These are phyloP conservation scores for Leiothrix lutea DNA, from an alignment of 2,113 vertebrate species.

Conservation along the genomic window DNA sequence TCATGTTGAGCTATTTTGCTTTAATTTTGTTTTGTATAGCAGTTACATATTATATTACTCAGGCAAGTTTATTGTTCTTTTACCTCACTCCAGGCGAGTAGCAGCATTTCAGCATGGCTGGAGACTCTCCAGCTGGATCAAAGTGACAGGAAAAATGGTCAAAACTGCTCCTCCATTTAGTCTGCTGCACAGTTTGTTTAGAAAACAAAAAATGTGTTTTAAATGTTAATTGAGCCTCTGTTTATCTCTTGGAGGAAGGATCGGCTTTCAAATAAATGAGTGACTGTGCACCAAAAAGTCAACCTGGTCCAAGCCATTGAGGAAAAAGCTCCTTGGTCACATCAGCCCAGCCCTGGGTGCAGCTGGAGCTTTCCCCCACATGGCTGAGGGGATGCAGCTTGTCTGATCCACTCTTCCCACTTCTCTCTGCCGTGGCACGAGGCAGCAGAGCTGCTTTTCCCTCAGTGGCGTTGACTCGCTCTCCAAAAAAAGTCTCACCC, in stretches of 20 bases:
- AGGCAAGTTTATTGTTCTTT: constrained; percentile 68
- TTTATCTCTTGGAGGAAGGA: constrained; percentile 47
- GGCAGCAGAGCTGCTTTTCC: neutral
- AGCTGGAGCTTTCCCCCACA: neutral
- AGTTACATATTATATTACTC: constrained; percentile 30
- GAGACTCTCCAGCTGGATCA: constrained; percentile 57
- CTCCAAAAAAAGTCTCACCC: neutral
- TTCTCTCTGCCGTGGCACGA: neutral
- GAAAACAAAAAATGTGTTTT: constrained; percentile 49
- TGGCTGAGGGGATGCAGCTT: neutral
- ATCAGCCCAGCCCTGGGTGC: neutral
- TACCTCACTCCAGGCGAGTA: constrained; percentile 51
- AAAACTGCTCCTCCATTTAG: constrained; percentile 42
- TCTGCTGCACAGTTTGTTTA: constrained; percentile 48
- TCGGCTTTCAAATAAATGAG: constrained; percentile 26
- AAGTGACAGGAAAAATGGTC: constrained; percentile 31
- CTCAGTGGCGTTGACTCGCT: neutral
- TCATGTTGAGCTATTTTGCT: constrained; percentile 28
- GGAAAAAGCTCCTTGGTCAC: neutral
- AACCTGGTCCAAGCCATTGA: neutral
- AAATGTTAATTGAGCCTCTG: constrained; percentile 54
- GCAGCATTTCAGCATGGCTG: constrained; percentile 38
- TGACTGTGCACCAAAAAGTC: neutral
- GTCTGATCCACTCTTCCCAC: neutral
- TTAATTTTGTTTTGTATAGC: constrained; percentile 12